These are phyloP conservation scores for Napeogenes inachia DNA, from an alignment of 2,888 invertebrate species.

Conservation along the genomic window DNA sequence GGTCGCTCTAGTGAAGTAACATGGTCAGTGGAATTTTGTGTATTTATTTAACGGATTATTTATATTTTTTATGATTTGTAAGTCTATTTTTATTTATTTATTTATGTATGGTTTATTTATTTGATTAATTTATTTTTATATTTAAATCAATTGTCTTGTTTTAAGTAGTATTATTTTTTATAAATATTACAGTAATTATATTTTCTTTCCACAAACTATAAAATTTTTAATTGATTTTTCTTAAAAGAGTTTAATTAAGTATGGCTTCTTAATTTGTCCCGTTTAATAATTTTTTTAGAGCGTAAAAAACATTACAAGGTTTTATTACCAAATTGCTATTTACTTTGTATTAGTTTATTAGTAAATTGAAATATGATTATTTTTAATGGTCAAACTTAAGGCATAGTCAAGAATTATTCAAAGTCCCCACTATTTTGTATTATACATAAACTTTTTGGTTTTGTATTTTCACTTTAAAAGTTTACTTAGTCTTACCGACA, in stretches of 20 bases:
- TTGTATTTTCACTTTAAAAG: no score
- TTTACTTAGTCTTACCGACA: no score
- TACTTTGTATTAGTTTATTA: conserved; percentile 6
- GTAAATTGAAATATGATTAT: no score
- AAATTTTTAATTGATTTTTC: neutral
- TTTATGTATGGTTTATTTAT: neutral
- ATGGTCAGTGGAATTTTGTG: conserved; percentile 65
- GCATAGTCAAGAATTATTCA: no score
- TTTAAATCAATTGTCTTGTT: no score
- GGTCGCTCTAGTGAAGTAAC: conserved; percentile 46
- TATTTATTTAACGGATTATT: conserved; percentile 54
- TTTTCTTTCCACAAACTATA: neutral
- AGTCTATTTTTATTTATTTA: neutral
- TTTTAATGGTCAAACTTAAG: no score
- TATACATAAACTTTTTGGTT: no score
- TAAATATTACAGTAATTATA: neutral
- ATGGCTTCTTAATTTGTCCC: conserved; percentile 30
- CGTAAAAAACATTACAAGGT: conserved; percentile 44
- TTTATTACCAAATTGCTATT: conserved; percentile 20
- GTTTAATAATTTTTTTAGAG: conserved; percentile 41
- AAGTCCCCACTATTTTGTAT: no score
- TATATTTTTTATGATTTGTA: conserved; percentile 19
- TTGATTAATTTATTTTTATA: conserved; percentile 1
- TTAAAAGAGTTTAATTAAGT: conserved; percentile 32
- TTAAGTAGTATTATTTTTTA: neutral